These are phyloP conservation scores for Drosophila miranda DNA, from an alignment of 1,140 invertebrate species.

Conservation along the genomic window DNA sequence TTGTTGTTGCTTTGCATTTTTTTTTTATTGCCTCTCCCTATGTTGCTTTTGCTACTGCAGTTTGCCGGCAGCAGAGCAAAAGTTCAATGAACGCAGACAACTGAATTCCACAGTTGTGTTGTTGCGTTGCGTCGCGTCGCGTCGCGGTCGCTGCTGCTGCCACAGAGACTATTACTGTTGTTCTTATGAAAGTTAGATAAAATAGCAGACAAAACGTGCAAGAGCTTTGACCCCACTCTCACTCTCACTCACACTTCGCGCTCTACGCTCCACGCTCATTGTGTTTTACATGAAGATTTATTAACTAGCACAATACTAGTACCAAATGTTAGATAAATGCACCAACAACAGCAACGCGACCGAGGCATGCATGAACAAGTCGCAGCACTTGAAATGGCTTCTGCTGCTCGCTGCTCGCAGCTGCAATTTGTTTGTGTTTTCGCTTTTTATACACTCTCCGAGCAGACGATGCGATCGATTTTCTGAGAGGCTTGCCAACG, in stretches of 20 bases:
- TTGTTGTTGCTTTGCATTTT: constrained; percentile 16
- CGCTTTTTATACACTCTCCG: too few species aligned
- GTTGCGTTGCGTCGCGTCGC: constrained; percentile 7
- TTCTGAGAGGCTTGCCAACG: too few species aligned
- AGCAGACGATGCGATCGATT: too few species aligned
- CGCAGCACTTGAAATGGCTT: too few species aligned
- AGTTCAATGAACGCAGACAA: constrained; percentile 68
- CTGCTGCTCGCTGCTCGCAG: too few species aligned
- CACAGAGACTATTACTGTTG: constrained; percentile 52
- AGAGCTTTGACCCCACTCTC: constrained; percentile 9
- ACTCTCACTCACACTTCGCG: constrained; percentile 8
- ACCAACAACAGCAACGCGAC: constrained; percentile 21
- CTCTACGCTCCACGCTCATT: constrained; percentile 1
- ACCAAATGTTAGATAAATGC: constrained; percentile 47
- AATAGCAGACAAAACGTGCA: constrained; percentile 49
- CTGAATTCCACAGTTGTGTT: constrained; percentile 50
- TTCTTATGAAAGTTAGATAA: constrained; percentile 75
- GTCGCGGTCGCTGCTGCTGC: constrained; percentile 38
- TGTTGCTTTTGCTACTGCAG: constrained; percentile 49
- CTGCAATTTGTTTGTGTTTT: too few species aligned
- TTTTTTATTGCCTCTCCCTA: constrained; percentile 26
- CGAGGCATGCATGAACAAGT: constrained; percentile 8
- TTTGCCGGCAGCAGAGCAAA: constrained; percentile 54
- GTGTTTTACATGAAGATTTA: constrained; percentile 54
- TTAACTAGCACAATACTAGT: constrained; percentile 47